Evolutionary conservation across 2,113 vertebrate genomes (phyloP), one percentile per base, ranked within the genome.

Genomic region (Vireo altiloquus): DNA sequence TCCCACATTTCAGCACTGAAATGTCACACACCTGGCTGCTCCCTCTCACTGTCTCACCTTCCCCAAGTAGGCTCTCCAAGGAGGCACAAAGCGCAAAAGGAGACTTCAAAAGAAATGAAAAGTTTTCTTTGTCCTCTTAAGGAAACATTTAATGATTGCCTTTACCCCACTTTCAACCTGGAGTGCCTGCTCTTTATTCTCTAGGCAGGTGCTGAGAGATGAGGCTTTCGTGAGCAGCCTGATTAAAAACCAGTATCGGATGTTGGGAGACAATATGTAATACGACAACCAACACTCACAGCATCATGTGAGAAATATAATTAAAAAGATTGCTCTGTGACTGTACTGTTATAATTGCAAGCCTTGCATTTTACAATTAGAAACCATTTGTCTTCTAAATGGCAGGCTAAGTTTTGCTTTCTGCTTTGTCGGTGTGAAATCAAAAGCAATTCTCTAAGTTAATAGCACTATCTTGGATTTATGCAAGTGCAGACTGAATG

Each of bases 161-260:
- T 57, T 54, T 82, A 72, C 59, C 50, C 30, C 28, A 78, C 49
- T 61, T 54, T 27, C 40, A 60, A 33, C 83, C 44, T 39, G 78
- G 44, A 17, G 44, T 64, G 88, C 64, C 77, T 68, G 49, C 23
- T 71, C 89, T 95, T 79, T 78, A 85, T 76, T 53, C 72, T 90
- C 82, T 9, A 13, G 33, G 12, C 90, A 90, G 92, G 95, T 81
- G 90, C 85, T 95, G 95, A 96, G 90, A 92, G 92, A 83, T 2
- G 12, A 90, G 79, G 75, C 77, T 95, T 78, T 77, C 47, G 72
- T 16, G 72, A 82, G 79, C 57, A 64, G 91, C 12, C 82, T 63
- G 87, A 75, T 59, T 78, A 89, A 95, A 88, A 78, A 37, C 89
- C 90, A 92, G 63, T 40, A 94, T 68, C 91, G 4, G 81, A 81